Conservation (phyloP, 2,113 vertebrate species). For the Octodon degus region DNA sequence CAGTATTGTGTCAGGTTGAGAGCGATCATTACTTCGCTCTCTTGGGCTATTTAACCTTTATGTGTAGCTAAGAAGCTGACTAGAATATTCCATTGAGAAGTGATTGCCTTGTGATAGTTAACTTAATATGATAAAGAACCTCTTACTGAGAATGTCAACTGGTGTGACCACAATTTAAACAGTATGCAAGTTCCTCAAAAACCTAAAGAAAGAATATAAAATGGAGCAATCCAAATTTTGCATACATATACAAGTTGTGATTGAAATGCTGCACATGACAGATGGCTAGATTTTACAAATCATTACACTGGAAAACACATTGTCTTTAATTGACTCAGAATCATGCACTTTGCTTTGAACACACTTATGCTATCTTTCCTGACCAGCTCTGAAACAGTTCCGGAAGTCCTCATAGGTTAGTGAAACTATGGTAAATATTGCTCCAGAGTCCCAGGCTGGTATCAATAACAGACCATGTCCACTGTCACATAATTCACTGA, state of each 20-base stretch:
- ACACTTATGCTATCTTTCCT: background rate
- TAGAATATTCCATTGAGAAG: background rate
- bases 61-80: background rate
- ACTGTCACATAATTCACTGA: background rate
- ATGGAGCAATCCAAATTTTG: background rate
- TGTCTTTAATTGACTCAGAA: background rate
- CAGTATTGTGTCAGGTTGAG: background rate
- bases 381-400: background rate
- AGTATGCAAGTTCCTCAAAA: background rate
- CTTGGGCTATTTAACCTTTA: background rate
- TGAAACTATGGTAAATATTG: background rate
- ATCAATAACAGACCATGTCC: background rate
- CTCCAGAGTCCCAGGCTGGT: background rate
- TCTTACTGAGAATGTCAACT: background rate
- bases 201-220: background rate
- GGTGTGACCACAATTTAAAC: background rate
- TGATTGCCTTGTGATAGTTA: background rate
- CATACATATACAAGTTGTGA: background rate
- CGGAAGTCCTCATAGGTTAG: background rate
- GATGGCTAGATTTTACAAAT: background rate
- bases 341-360: background rate
- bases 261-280: background rate
- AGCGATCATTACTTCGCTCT: background rate
- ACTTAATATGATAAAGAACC: background rate
- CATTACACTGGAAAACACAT: background rate